A percentile compares a stretch with the other conserved stretches of the same genome.
phyloP scores from a whole-genome alignment of 1,140 invertebrate genomes.

The Antheraea mylitta region DNA sequence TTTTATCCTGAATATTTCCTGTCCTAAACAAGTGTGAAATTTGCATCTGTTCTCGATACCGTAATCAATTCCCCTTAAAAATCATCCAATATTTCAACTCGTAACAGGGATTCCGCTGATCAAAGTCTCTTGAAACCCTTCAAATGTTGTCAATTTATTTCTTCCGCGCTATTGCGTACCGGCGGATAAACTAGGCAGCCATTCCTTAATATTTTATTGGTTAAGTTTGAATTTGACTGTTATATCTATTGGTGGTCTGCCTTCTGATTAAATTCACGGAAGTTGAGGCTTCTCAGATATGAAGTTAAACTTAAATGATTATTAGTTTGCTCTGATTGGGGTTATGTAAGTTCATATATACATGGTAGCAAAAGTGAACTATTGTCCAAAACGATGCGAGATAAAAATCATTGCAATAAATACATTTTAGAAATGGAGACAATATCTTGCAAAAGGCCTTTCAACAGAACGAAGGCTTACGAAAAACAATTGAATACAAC shows the following conservation, averaged over 20 bases:
- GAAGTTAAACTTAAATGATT: neutral
- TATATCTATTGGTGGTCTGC: neutral
- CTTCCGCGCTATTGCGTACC: slow-evolving; percentile 12
- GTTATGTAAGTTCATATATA: too few species aligned
- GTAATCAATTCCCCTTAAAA: neutral
- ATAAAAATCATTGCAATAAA: too few species aligned
- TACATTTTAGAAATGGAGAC: too few species aligned
- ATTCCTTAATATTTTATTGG: slow-evolving; percentile 6
- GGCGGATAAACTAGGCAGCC: slow-evolving; percentile 1
- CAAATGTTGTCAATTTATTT: slow-evolving; percentile 25
- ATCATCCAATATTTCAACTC: slow-evolving; percentile 14
- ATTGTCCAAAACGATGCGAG: too few species aligned
- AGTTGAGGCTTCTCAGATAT: neutral
- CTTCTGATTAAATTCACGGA: neutral
- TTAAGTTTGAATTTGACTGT: neutral
- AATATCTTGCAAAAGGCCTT: too few species aligned
- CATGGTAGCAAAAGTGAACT: too few species aligned
- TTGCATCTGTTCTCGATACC: neutral
- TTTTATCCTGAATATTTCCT: too few species aligned
- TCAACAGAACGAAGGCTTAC: neutral
- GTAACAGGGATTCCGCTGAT: slow-evolving; percentile 19
- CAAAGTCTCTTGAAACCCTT: slow-evolving; percentile 20
- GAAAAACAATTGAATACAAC: neutral
- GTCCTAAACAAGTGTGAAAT: neutral
- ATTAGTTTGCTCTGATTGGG: neutral